Evolutionary conservation across 2,113 vertebrate species (phyloP), one percentile per base, ranked within the genome.

Genomic region (Odontophorus gujanensis): DNA sequence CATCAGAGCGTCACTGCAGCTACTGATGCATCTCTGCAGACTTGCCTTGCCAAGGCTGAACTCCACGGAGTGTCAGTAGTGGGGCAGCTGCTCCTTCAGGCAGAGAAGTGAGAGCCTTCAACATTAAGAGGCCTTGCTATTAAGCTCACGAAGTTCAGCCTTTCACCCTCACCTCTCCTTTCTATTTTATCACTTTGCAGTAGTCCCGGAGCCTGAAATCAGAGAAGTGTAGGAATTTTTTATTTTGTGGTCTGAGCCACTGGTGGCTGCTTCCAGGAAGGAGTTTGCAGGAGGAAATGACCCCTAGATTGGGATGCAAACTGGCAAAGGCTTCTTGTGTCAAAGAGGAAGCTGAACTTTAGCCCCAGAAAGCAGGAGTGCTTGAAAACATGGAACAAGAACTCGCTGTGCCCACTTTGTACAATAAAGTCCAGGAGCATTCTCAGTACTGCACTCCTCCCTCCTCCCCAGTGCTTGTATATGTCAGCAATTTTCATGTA

Each of bases 11-110:
- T 42, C 72, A 48, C 57, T 3, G 4, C 30, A 36, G 65, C 22
- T 14, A 45, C 1, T 11, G 12, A 47, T 26, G 55, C 0, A 0
- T 51, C 9, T 55, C 61, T 77, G 40, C 34, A 48, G 45, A 3
- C 17, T 38, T 79, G 22, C 5, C 18, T 20, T 73, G 40, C 30
- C 12, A 2, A 8, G 7, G 53, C 51, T 69, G 69, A 34, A 10
- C 25, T 62, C 34, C n/a, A 42, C 28, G 1, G 11, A 51, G 61
- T 51, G 19, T 57, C 9, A 58, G 36, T 24, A 14, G 6, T 6
- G 34, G 74, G 38, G 58, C 13, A 20, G 22, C 42, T 75, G 55
- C 34, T 57, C 36, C 36, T 83, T 5, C 19, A 66, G 51, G 8
- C 18, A 53, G 40, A 66, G 51, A 53, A 9, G 9, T 58, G 75